Evolutionary conservation across 2,797 vertebrate species (phyloP), one percentile per base, ranked within the genome.

Genomic region (Chelon auratus): DNA sequence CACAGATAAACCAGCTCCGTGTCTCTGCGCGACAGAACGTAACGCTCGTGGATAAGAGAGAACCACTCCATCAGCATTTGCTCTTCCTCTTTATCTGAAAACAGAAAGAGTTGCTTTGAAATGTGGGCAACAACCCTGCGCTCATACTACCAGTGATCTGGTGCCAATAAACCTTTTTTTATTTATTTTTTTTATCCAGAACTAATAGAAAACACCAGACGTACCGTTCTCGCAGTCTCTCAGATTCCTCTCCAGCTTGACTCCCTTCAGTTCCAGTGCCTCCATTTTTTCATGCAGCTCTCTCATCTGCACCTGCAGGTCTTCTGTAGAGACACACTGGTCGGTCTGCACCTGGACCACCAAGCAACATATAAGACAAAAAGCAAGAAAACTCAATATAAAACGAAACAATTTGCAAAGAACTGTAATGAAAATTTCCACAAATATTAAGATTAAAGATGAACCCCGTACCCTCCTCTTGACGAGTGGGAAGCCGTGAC

Each of bases 401-500:
- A 13, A 64, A 2, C 4, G 14, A 2, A 69, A 45, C 6, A 22
- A 36, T 2, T 22, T 33, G 5, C 6, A 33, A 33, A 7, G 30
- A 33, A 33, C 30, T 7, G 30, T 33, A 33, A 7, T 7, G 30
- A 33, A 33, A 33, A 18, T 42, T 53, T 9, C 7, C 37, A 39
- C 37, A 39, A 2, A 8, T 40, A 12, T 12, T 40, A 40, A 40
- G 12, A 2, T 40, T 40, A 11, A 13, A 10, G 9, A 40, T 40
- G 39, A 40, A 15, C 39, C 0, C 1, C 24, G 62, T 84, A 97
- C 97, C 96, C 97, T 98, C 85, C 97, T 96, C 86, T 96, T 98
- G 88, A 98, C 96, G 69, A 97, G 94, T 0, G 97, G 97, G 77
- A 97, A 98, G 50, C 97, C 97, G 0, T 97, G 94, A 68, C 95